A percentile compares a stretch with the other conserved stretches of the same genome.
Conservation (phyloP, 1,140 invertebrate species). For the Hyles euphorbiae region DNA sequence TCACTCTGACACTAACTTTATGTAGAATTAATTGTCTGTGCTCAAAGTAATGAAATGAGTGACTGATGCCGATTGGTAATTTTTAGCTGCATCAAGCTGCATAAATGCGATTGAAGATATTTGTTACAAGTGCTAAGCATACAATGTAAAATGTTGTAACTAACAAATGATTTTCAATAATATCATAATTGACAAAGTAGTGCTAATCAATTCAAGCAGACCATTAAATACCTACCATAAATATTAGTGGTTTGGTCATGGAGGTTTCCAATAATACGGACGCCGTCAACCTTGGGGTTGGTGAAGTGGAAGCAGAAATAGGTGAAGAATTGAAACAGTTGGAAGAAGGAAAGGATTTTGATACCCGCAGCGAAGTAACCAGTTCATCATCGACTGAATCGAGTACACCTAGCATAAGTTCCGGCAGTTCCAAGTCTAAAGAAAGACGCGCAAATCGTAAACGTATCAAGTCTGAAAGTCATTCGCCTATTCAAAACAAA, state of each 20-base stretch:
- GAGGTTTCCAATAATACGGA: constrained; percentile 76
- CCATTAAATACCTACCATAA: too few relatives aligned
- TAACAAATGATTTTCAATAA: too few relatives aligned
- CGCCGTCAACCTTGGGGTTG: constrained; percentile 82
- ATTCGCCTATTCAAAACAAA: constrained; percentile 72
- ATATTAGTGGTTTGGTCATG: constrained; percentile 51
- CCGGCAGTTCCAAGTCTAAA: constrained; percentile 78
- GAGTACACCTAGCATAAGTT: constrained; percentile 83
- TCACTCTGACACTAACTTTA: too few relatives aligned
- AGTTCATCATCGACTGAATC: constrained; percentile 81
- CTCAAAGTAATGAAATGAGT: too few relatives aligned
- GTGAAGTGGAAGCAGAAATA: constrained; percentile 82
- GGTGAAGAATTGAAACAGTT: constrained; percentile 82
- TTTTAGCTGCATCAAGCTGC: too few relatives aligned
- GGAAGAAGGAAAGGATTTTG: constrained; percentile 79
- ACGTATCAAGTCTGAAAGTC: constrained; percentile 74
- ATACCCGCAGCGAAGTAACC: constrained; percentile 88
- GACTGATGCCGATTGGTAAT: too few relatives aligned
- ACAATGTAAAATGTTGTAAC: too few relatives aligned
- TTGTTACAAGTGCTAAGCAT: too few relatives aligned
- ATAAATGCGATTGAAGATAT: too few relatives aligned
- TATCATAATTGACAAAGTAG: too few relatives aligned
- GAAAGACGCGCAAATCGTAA: constrained; percentile 71
- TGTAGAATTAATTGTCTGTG: too few relatives aligned
- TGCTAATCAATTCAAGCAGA: too few relatives aligned